phyloP scores from a whole-genome alignment of 2,113 vertebrate genomes.

The Dromas ardeola region DNA sequence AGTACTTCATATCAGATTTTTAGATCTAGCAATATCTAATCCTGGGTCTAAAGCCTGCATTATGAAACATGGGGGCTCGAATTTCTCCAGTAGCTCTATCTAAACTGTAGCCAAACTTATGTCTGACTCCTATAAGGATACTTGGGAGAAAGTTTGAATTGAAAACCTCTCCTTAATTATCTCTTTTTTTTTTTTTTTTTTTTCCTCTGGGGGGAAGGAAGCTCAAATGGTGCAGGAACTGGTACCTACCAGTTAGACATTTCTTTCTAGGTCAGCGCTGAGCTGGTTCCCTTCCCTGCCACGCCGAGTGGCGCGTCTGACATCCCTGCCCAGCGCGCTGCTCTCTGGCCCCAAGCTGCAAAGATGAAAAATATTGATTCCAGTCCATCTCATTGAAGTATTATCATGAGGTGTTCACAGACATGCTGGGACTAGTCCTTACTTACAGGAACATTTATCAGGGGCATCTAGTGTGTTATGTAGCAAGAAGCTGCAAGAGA shows the following conservation, averaged over 20 bases:
- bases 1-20: not conserved
- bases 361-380: slow-evolving; percentile 38
- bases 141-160: not conserved
- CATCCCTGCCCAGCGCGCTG: not conserved
- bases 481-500: slow-evolving; percentile 1
- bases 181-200: not conserved
- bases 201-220: no score
- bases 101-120: not conserved
- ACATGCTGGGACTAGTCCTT: not conserved
- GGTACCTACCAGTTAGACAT: not conserved
- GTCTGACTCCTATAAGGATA: not conserved
- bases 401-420: slow-evolving; percentile 12
- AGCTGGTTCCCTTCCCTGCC: not conserved
- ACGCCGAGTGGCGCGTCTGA: not conserved
- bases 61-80: not conserved
- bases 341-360: not conserved
- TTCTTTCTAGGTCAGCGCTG: not conserved
- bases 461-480: not conserved
- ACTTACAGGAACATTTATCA: slow-evolving; percentile 2
- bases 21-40: not conserved
- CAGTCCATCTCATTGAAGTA: not conserved
- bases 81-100: not conserved
- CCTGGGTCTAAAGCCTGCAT: not conserved
- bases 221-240: not conserved
- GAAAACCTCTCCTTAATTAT: not conserved